Conservation (phyloP, 2,113 vertebrate genomes). For the Lampris incognitus region DNA sequence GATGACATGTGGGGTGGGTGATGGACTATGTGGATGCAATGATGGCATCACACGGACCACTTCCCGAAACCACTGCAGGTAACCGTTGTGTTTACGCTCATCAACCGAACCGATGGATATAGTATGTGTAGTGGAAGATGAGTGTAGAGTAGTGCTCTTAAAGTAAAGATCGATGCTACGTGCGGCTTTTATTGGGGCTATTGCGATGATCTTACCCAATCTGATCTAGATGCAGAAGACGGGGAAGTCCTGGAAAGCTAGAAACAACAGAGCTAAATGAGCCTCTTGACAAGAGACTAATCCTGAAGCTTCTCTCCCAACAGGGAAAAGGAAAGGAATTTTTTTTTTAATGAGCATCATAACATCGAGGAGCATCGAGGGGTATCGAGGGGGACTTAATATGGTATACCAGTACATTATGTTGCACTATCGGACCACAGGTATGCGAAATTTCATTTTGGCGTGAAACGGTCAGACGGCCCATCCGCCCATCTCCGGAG, state of each 20-base stretch:
- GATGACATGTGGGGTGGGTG: constrained; percentile 45
- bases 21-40: constrained; percentile 36
- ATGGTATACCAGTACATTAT: constrained; percentile 12
- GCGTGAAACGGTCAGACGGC: neutral
- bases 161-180: too few species aligned
- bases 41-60: constrained; percentile 31
- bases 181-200: too few species aligned
- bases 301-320: constrained; percentile 27
- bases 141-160: too few species aligned
- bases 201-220: too few species aligned
- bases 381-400: constrained; percentile 15
- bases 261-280: too few species aligned
- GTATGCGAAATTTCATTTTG: neutral
- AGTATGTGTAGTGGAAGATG: constrained; percentile 34
- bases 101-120: constrained; percentile 19
- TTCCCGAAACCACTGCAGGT: constrained; percentile 5
- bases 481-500: neutral
- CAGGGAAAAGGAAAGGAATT: constrained; percentile 25
- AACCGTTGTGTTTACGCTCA: constrained; percentile 44
- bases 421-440: constrained; percentile 1
- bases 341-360: constrained; percentile 23
- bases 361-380: neutral
- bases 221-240: too few species aligned
- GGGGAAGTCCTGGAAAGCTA: too few species aligned
- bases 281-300: neutral